phyloP scores from a whole-genome alignment of 1,140 invertebrate genomes.

The Oncopodura yosiiana region DNA sequence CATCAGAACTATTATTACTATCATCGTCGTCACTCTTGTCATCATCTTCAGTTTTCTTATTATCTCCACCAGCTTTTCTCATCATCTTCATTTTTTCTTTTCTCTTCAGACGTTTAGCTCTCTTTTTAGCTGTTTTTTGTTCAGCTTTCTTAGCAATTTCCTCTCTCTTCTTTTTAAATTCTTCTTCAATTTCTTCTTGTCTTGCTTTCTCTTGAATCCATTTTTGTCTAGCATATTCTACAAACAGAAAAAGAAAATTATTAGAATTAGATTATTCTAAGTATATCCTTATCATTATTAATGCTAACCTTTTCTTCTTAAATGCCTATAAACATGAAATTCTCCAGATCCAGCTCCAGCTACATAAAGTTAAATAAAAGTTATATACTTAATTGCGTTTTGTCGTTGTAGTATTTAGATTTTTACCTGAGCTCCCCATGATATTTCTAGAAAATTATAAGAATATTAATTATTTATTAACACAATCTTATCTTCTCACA shows the following conservation, averaged over 20 bases:
- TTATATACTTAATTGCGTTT: constrained; percentile 59
- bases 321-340: constrained; percentile 89
- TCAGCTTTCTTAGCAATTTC: constrained; percentile 66
- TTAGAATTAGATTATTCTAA: neutral
- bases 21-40: neutral
- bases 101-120: constrained; percentile 68
- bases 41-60: neutral
- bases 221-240: constrained; percentile 91
- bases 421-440: constrained; percentile 53
- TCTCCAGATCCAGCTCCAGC: constrained; percentile 96
- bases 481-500: too few species aligned
- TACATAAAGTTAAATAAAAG: too few species aligned
- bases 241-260: constrained; percentile 82
- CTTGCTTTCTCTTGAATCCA: constrained; percentile 77
- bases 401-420: neutral
- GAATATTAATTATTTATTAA: too few species aligned
- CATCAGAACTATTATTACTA: neutral
- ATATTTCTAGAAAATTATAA: too few species aligned
- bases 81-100: constrained; percentile 50
- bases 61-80: constrained; percentile 25
- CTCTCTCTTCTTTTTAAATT: constrained; percentile 70
- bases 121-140: constrained; percentile 70
- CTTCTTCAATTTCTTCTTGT: constrained; percentile 68
- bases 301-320: too few species aligned
- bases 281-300: neutral